Evolutionary conservation across 1,140 invertebrate species (phyloP), one percentile per base, ranked within the genome.

Genomic region (Meloidogyne hapla): DNA sequence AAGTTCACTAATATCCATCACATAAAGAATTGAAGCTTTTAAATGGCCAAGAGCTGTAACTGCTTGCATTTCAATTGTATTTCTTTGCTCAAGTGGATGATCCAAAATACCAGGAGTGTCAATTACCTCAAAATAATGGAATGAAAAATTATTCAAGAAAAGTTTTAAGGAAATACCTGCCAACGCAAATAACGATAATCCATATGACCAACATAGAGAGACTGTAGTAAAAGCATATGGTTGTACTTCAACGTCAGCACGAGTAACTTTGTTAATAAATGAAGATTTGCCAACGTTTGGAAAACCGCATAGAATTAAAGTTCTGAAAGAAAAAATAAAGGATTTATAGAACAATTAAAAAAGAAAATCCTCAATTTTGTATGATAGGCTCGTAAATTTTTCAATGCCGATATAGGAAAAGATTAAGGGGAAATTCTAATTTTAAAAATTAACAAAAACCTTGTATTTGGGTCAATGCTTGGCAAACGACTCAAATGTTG

Each of bases 281-380:
- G 95, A 98, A n/a, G 95, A 98, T 83, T 99, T 99, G 83, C 97
- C 97, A 69, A 99, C 97, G 89, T 99, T 99, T 13, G 97, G 97
- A 88, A 98, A 99, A 18, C 97, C 97, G 88, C 95, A 98, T 78
- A 99, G 93, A 71, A 99, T 92, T 74, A 99, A 92, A 1, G 96
- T 99, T 66, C 84, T 85, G 56, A 71, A 86, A 79, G 45, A 45
- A 65, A 71, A 13, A 68, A 10, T 42, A 69, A 75, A 28, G 56
- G 76, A 2, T 77, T 75, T n/a, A n/a, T n/a, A n/a, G n/a, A n/a
- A n/a, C n/a, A n/a, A n/a, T n/a, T n/a, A n/a, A n/a, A n/a, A n/a
- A n/a, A n/a, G n/a, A n/a, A n/a, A n/a, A n/a, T n/a, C n/a, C n/a
- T n/a, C n/a, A n/a, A n/a, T n/a, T n/a, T n/a, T n/a, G n/a, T n/a